These are phyloP conservation scores for human DNA, from an alignment of 2,113 vertebrate genomes.

Conservation along the genomic window DNA sequence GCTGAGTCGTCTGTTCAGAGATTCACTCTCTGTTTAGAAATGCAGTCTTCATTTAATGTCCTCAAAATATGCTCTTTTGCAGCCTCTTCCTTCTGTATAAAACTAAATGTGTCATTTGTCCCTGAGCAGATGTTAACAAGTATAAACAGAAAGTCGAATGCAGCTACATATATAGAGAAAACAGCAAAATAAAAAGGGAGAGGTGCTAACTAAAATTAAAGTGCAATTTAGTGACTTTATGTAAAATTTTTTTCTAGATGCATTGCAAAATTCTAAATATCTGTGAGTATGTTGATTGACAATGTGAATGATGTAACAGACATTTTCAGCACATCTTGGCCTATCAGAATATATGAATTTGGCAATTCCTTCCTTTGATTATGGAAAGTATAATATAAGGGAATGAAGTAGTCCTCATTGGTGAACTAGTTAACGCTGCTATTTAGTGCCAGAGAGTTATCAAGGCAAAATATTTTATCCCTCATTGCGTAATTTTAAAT, in stretches of 20 bases:
- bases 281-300: not conserved
- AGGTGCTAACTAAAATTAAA: slow-evolving; percentile 1
- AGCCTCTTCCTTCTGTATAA: not conserved
- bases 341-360: not conserved
- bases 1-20: not conserved
- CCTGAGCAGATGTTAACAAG: slow-evolving; percentile 13
- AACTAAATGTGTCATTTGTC: not conserved
- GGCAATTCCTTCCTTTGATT: not conserved
- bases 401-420: not conserved
- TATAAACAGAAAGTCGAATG: not conserved
- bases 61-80: not conserved
- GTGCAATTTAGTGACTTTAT: not conserved
- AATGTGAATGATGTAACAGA: not conserved
- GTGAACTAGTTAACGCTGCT: not conserved
- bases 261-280: not conserved
- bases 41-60: not conserved
- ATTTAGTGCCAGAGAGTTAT: not conserved
- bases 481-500: slow-evolving; percentile 35
- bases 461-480: not conserved
- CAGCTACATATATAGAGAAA: not conserved
- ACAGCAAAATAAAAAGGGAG: not conserved
- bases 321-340: not conserved
- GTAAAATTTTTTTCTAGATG: not conserved
- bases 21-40: slow-evolving; percentile 5
- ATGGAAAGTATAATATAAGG: not conserved